phyloP scores from a whole-genome alignment of 2,797 vertebrate genomes.

The Myripristis jacobus region DNA sequence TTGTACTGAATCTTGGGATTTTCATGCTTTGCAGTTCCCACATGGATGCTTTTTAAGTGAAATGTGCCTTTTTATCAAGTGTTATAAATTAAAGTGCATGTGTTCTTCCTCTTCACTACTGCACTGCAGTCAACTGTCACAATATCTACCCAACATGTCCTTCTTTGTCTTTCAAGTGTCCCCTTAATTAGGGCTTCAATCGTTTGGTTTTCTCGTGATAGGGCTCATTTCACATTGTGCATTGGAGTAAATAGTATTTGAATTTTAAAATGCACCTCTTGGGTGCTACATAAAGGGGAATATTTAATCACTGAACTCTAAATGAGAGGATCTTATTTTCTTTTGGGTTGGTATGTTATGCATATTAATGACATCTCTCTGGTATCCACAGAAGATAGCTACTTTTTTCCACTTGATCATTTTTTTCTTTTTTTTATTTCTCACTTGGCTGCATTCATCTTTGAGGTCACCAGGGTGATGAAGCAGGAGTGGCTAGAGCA shows the following conservation, averaged over 20 bases:
- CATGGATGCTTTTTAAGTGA: slow-evolving; percentile 8
- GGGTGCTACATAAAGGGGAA: slow-evolving; percentile 79
- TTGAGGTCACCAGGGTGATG: slow-evolving; percentile 80
- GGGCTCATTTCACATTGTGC: slow-evolving; percentile 70
- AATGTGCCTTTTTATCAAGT: slow-evolving; percentile 9
- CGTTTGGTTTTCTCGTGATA: slow-evolving; percentile 66
- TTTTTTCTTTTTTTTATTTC: slow-evolving; percentile 52
- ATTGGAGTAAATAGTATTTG: slow-evolving; percentile 74
- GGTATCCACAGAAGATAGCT: slow-evolving; percentile 69
- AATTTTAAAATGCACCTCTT: slow-evolving; percentile 77
- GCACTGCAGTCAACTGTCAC: slow-evolving; percentile 42
- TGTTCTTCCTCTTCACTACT: not conserved
- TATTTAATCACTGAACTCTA: slow-evolving; percentile 74
- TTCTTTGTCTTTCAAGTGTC: slow-evolving; percentile 68
- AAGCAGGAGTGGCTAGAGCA: slow-evolving; percentile 44
- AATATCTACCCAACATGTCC: slow-evolving; percentile 58
- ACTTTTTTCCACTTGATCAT: slow-evolving; percentile 81
- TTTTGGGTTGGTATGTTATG: slow-evolving; percentile 70
- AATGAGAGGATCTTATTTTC: slow-evolving; percentile 72
- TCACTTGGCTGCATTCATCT: slow-evolving; percentile 78
- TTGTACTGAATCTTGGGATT: not conserved
- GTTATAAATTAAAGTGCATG: not conserved
- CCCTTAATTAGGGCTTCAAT: slow-evolving; percentile 69
- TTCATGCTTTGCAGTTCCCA: slow-evolving; percentile 7
- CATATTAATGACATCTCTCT: slow-evolving; percentile 72